These are phyloP conservation scores for Therioaphis trifolii DNA, from an alignment of 2,888 invertebrate genomes.

Conservation along the genomic window DNA sequence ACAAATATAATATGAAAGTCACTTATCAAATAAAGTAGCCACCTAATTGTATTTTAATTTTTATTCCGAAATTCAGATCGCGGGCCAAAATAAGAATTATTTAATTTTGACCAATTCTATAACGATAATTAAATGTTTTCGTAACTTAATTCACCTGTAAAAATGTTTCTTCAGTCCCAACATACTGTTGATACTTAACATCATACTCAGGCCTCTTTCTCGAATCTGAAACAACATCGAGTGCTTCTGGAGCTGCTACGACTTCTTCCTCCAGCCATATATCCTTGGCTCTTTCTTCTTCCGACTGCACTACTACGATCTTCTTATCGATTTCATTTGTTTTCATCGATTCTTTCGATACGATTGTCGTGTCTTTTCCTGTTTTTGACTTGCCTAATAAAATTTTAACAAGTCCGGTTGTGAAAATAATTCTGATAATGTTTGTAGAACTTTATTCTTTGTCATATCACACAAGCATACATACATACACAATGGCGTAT, in stretches of 20 bases:
- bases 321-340: conserved; percentile 65
- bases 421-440: too few relatives aligned
- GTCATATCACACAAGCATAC: too few relatives aligned
- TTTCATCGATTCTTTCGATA: conserved; percentile 43
- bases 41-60: too few relatives aligned
- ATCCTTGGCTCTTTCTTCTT: conserved; percentile 67
- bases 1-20: too few relatives aligned
- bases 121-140: not conserved
- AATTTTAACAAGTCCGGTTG: too few relatives aligned
- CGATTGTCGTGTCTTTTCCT: conserved; percentile 41
- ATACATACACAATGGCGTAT: too few relatives aligned
- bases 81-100: too few relatives aligned
- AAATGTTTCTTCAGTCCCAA: conserved; percentile 86
- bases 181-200: conserved; percentile 85
- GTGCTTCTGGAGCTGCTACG: conserved; percentile 64
- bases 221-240: conserved; percentile 72
- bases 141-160: conserved; percentile 75
- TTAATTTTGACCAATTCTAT: too few relatives aligned
- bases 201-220: conserved; percentile 80
- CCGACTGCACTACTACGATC: conserved; percentile 36
- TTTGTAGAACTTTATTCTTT: too few relatives aligned
- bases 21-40: too few relatives aligned
- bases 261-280: conserved; percentile 68
- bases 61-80: too few relatives aligned
- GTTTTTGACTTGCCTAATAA: conserved; percentile 40